A percentile compares a stretch with the other conserved stretches of the same genome.
Conservation (phyloP, 2,797 vertebrate species). For the Acipenser transmontanus region DNA sequence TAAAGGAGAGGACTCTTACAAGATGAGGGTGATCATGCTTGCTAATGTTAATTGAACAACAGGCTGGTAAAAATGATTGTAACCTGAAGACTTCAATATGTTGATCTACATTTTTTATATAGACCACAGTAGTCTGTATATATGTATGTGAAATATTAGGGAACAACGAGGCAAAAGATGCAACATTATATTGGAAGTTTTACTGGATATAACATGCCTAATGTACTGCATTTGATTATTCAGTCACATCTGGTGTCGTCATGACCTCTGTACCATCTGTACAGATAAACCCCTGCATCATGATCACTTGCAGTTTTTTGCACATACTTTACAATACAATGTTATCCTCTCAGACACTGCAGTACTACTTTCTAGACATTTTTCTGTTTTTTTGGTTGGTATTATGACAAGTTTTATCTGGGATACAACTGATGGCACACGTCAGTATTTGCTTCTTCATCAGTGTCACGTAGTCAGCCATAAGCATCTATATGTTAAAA, state of each 20-base stretch:
- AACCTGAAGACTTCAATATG: too few relatives aligned
- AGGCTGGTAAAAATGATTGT: neutral
- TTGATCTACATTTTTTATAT: too few relatives aligned
- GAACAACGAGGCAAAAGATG: neutral
- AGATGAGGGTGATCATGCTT: slow-evolving; percentile 36
- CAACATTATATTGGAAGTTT: neutral
- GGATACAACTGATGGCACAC: too few relatives aligned
- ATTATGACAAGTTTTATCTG: too few relatives aligned
- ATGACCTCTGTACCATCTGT: slow-evolving; percentile 41
- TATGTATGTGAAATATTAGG: neutral
- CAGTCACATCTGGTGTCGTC: slow-evolving; percentile 31
- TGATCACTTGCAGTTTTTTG: slow-evolving; percentile 26
- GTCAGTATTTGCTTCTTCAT: too few relatives aligned
- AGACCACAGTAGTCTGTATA: too few relatives aligned
- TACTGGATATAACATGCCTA: neutral
- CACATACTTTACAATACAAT: too few relatives aligned
- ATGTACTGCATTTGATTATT: slow-evolving; percentile 39
- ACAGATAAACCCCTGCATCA: slow-evolving; percentile 44
- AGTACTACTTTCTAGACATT: too few relatives aligned
- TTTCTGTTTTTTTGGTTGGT: too few relatives aligned
- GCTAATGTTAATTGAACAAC: slow-evolving; percentile 30
- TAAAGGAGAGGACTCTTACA: slow-evolving; percentile 36
- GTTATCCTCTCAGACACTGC: too few relatives aligned
- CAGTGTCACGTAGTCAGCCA: too few relatives aligned
- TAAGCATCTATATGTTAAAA: too few relatives aligned